phyloP scores from a whole-genome alignment of 30 jellyfish, hydroid and myxozoan genomes.

The Mastigias papua region DNA sequence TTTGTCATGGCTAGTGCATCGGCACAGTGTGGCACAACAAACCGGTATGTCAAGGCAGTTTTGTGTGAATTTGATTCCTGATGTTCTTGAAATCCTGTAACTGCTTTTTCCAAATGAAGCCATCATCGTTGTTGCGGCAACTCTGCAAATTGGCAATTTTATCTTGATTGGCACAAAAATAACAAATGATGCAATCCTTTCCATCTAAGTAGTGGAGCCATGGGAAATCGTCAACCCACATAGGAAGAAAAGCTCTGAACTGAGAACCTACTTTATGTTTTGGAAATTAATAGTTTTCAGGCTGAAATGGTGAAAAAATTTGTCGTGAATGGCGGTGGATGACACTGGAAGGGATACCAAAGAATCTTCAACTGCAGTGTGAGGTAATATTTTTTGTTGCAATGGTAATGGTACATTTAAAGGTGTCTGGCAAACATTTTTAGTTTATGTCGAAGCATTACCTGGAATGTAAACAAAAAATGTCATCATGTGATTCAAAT shows the following conservation, averaged over 20 bases:
- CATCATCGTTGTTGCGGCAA: constrained; percentile 26
- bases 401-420: background rate
- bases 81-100: constrained; percentile 28
- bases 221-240: constrained; percentile 54
- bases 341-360: constrained; percentile 4
- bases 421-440: constrained; percentile 10
- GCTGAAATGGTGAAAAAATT: constrained; percentile 25
- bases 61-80: constrained; percentile 47
- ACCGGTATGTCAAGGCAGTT: constrained; percentile 57
- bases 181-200: constrained; percentile 19
- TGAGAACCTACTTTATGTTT: constrained; percentile 13
- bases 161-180: constrained; percentile 23
- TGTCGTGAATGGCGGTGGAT: background rate
- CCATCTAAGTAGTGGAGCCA: constrained; percentile 53
- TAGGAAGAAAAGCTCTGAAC: constrained; percentile 15
- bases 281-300: constrained; percentile 34
- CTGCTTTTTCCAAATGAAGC: constrained; percentile 36
- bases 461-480: background rate
- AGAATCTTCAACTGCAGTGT: too few relatives aligned
- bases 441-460: background rate
- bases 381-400: too few relatives aligned
- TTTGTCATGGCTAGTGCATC: constrained; percentile 42
- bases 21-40: constrained; percentile 58
- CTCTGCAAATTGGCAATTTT: constrained; percentile 4
- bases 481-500: background rate